A percentile compares a stretch with the other conserved stretches of the same genome.
These are phyloP conservation scores for Anoplius nigerrimus DNA, from an alignment of 2,888 invertebrate species.

Conservation along the genomic window DNA sequence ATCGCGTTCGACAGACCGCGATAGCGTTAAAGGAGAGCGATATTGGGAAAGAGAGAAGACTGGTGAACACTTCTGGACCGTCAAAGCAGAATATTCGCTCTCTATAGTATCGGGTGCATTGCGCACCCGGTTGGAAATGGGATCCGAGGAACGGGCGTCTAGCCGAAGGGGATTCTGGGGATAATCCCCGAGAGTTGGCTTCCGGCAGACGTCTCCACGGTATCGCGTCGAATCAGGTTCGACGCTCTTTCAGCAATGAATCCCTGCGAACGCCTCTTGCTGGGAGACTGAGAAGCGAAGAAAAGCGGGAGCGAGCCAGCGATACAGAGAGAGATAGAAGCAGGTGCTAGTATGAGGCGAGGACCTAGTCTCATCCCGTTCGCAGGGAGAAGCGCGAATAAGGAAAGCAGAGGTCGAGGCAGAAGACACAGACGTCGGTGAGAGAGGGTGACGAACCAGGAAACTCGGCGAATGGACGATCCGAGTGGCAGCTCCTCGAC, in stretches of 20 bases:
- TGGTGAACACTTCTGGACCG: slow-evolving; percentile 38
- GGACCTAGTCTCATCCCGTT: too few relatives aligned
- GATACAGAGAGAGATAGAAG: too few relatives aligned
- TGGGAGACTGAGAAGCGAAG: slow-evolving; percentile 7
- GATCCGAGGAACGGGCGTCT: slow-evolving; percentile 51
- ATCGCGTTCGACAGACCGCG: too few relatives aligned
- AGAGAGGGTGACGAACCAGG: slow-evolving; percentile 8
- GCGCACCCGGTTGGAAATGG: slow-evolving; percentile 54
- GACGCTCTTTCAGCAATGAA: slow-evolving; percentile 6
- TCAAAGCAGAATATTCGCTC: slow-evolving; percentile 44
- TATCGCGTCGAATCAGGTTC: slow-evolving; percentile 43
- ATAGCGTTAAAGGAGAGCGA: too few relatives aligned
- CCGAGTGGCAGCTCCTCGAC: slow-evolving; percentile 10
- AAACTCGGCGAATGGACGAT: slow-evolving; percentile 24
- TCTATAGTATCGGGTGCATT: slow-evolving; percentile 31
- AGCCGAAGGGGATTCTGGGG: slow-evolving; percentile 45
- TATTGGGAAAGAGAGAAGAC: slow-evolving; percentile 13
- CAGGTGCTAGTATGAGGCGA: too few relatives aligned
- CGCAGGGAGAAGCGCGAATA: too few relatives aligned
- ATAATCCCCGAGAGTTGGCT: slow-evolving; percentile 57
- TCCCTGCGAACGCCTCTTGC: background rate
- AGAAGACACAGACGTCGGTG: slow-evolving; percentile 5
- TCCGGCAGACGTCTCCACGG: slow-evolving; percentile 36
- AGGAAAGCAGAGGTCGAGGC: too few relatives aligned
- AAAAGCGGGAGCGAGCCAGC: background rate